phyloP scores from a whole-genome alignment of 2,888 invertebrate species.

The Chrysina gloriosa region DNA sequence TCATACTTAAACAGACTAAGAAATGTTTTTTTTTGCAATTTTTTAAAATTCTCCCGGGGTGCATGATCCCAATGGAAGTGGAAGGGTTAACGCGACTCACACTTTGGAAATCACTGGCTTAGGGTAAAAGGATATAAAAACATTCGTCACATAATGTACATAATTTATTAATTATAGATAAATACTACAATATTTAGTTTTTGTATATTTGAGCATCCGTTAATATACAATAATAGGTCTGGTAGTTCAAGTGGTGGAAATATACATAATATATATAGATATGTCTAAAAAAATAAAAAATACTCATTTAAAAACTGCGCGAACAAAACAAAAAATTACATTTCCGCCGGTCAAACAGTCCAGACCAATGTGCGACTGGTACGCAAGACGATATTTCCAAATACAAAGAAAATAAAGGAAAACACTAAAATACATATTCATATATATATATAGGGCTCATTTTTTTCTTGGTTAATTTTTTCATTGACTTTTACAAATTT shows the following conservation, averaged over 20 bases:
- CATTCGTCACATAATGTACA: constrained; percentile 56
- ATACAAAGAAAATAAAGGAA: constrained; percentile 42
- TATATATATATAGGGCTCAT: constrained; percentile 15
- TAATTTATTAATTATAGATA: constrained; percentile 64
- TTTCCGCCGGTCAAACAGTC: constrained; percentile 66
- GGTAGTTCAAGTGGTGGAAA: constrained; percentile 68
- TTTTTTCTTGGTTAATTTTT: constrained; percentile 3
- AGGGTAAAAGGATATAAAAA: not conserved
- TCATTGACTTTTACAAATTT: constrained; percentile 14
- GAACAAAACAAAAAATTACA: constrained; percentile 49
- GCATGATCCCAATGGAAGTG: too few species aligned
- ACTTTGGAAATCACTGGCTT: too few species aligned
- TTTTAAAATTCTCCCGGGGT: too few species aligned
- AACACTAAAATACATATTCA: constrained; percentile 50
- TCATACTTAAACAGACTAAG: too few species aligned
- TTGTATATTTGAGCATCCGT: constrained; percentile 66
- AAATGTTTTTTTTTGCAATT: too few species aligned
- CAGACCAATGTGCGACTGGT: constrained; percentile 59
- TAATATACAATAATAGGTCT: constrained; percentile 64
- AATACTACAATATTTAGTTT: constrained; percentile 64
- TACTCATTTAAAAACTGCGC: constrained; percentile 47
- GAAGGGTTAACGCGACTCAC: too few species aligned
- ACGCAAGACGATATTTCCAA: constrained; percentile 59
- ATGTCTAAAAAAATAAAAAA: constrained; percentile 47
- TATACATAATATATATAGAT: constrained; percentile 51